Evolutionary conservation across 1,140 invertebrate species (phyloP).

Genomic region (Macrocentrus cingulum): DNA sequence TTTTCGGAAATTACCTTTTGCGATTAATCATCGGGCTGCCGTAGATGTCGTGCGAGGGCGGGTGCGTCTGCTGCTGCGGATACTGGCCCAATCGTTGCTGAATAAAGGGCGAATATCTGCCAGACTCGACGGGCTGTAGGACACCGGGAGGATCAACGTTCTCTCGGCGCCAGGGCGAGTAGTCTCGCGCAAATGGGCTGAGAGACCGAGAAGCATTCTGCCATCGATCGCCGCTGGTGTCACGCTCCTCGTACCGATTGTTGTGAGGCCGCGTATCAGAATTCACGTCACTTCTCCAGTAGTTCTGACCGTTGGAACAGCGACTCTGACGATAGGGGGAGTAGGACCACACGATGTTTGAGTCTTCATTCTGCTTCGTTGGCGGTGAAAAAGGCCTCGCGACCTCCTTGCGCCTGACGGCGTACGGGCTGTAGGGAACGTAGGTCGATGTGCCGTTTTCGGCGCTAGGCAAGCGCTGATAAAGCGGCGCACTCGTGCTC

Average conservation of each 20-base stretch:
- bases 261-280: constrained; percentile 39
- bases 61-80: constrained; percentile 42
- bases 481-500: constrained; percentile 36
- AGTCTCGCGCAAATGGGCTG: constrained; percentile 53
- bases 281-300: constrained; percentile 25
- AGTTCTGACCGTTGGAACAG: constrained; percentile 28
- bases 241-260: constrained; percentile 41
- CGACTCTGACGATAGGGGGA: constrained; percentile 35
- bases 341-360: constrained; percentile 26
- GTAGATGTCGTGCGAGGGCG: constrained; percentile 48
- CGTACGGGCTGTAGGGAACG: constrained; percentile 54
- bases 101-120: constrained; percentile 46
- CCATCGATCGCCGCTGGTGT: constrained; percentile 46
- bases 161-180: constrained; percentile 56
- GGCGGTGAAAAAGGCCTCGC: constrained; percentile 46
- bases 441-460: constrained; percentile 46
- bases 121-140: constrained; percentile 44
- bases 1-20: constrained; percentile 53
- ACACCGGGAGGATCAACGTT: constrained; percentile 55
- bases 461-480: constrained; percentile 45
- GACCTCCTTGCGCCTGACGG: constrained; percentile 45
- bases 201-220: constrained; percentile 47
- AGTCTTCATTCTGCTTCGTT: constrained; percentile 9
- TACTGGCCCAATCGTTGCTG: constrained; percentile 45
- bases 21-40: constrained; percentile 56